phyloP scores from a whole-genome alignment of 2,888 invertebrate genomes.

The Noctua fimbriata region DNA sequence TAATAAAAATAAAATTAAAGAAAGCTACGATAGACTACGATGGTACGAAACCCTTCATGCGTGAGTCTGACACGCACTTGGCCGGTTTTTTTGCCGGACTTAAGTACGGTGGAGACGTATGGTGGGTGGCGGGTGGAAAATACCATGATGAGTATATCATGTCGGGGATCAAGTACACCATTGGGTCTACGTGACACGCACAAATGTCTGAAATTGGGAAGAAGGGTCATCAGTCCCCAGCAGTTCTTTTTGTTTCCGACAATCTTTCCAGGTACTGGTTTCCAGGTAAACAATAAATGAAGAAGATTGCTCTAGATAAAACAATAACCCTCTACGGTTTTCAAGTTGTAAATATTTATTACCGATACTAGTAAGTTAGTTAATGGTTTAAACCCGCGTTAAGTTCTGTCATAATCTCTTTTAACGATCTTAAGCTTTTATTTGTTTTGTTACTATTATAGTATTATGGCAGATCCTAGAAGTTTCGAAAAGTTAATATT shows the following conservation, averaged over 20 bases:
- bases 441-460: neutral
- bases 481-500: neutral
- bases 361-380: neutral
- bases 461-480: neutral
- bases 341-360: conserved; percentile 18
- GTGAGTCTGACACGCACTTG: too few species aligned
- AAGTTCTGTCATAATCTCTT: neutral
- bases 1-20: too few species aligned
- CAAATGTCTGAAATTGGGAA: neutral
- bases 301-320: neutral
- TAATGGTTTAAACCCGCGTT: neutral
- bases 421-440: neutral
- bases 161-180: too few species aligned
- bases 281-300: neutral
- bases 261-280: neutral
- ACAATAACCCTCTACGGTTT: conserved; percentile 15
- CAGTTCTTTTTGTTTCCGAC: neutral
- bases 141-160: neutral
- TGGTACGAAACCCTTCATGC: too few species aligned
- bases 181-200: conserved; percentile 7
- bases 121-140: neutral
- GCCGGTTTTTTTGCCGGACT: too few species aligned
- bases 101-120: neutral
- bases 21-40: too few species aligned
- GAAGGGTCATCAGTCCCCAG: neutral